Base-by-base conservation (phyloP, 2,797 vertebrate genomes). In the Decapterus maruadsi region DNA sequence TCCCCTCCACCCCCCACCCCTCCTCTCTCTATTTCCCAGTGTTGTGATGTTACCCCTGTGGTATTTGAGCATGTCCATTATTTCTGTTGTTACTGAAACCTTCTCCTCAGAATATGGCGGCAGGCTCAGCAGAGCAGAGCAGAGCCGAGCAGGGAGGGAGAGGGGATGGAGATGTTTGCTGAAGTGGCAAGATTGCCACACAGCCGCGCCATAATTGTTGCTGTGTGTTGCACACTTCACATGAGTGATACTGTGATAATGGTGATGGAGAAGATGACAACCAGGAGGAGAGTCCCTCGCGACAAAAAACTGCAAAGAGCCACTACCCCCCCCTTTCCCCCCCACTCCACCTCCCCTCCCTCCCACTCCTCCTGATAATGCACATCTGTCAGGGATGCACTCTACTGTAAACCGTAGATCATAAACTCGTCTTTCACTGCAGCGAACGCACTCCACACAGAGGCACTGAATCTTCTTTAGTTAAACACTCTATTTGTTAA, bases 81-180 rank as follows among this genome's bases (percentile, higher is more conserved):
- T 20, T 17, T 51, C 40, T 7, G 26, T 19, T 17, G 11, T 58
- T 43, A 38, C 43, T 17, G 17, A 66, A 58, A 43, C 50, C 45
- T 62, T 29, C 50, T 53, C 38, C n/a, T 46, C 11, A 56, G 54
- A 68, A 40, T 17, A 55, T 4, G 29, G 38, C 1, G 53, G 53
- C 38, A 50, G 42, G 26, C 42, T 61, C 26, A 36, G 53, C 19
- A 26, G 64, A 56, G 31, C 31, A 34, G 31, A 34, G 31, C 31
- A 34, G 31, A 34, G 31, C 31, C 1, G 26, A 26, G 26, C 19
- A 26, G 64, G 42, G 55, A 34, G 16, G 48, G n/a, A 50, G 72
- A 4, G 45, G 60, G 62, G 65, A 66, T 45, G 59, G 55, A 82
- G 53, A 70, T 45, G 71, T 61, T 56, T 59, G 51, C 38, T 38